Percentiles rank a stretch among this genome's conserved stretches.
Conservation (phyloP, 1,140 invertebrate genomes). For the Neelides sp. region DNA sequence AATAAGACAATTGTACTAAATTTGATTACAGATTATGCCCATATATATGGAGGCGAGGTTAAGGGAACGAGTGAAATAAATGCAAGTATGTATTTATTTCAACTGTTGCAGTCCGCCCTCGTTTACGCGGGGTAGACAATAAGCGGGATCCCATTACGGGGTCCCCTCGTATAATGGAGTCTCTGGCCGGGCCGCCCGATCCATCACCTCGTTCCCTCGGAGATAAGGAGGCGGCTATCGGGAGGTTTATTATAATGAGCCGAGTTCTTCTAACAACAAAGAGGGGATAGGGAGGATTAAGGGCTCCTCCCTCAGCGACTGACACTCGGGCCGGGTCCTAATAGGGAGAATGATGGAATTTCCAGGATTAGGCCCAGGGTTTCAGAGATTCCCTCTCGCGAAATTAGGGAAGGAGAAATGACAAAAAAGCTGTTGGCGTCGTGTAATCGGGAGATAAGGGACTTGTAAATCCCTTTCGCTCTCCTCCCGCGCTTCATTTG, state of each 20-base stretch:
- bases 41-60: slow-evolving; percentile 33
- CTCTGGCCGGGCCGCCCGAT: too few species aligned
- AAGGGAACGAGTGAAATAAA: slow-evolving; percentile 12
- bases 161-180: too few species aligned
- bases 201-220: too few species aligned
- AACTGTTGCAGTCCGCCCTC: slow-evolving; percentile 31
- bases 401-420: slow-evolving; percentile 13
- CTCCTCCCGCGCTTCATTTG: slow-evolving; percentile 24
- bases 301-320: background rate
- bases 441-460: slow-evolving; percentile 32
- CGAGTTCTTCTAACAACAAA: background rate
- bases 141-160: background rate
- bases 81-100: slow-evolving; percentile 29
- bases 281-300: background rate
- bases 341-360: too few species aligned
- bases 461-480: slow-evolving; percentile 26
- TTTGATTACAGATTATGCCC: slow-evolving; percentile 36
- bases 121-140: slow-evolving; percentile 18
- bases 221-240: background rate
- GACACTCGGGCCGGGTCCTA: background rate
- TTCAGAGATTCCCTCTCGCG: background rate
- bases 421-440: slow-evolving; percentile 29
- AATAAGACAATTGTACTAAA: slow-evolving; percentile 35
- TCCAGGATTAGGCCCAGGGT: slow-evolving; percentile 15
- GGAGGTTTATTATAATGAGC: background rate